Evolutionary conservation across 2,888 invertebrate genomes (phyloP).

Genomic region (Hirtodrosophila cameraria): DNA sequence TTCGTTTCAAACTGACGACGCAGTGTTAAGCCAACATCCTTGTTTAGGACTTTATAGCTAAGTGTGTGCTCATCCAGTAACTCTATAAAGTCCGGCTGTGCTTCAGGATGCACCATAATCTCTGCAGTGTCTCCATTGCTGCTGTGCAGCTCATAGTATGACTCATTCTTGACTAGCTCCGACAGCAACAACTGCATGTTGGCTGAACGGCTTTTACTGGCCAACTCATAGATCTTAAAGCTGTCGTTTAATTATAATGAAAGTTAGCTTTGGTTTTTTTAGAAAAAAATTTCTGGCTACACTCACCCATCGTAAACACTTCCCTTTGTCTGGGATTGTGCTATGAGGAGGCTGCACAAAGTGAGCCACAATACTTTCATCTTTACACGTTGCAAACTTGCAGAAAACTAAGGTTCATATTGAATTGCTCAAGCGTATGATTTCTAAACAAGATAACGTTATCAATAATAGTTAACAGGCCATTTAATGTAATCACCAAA

Average conservation of each 20-base stretch:
- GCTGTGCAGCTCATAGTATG: conserved; percentile 58
- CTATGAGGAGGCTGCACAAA: conserved; percentile 9
- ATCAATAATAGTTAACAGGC: conserved; percentile 11
- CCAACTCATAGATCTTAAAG: conserved; percentile 72
- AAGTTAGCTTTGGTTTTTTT: neutral
- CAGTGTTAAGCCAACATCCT: conserved; percentile 58
- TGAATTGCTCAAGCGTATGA: neutral
- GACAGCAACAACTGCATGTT: conserved; percentile 26
- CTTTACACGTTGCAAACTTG: conserved; percentile 31
- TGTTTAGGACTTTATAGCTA: conserved; percentile 49
- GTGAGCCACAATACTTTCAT: conserved; percentile 36
- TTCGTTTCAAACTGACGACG: conserved; percentile 42
- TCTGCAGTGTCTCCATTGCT: conserved; percentile 24
- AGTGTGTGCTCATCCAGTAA: conserved; percentile 37
- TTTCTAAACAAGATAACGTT: conserved; percentile 31
- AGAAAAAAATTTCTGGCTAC: accelerated
- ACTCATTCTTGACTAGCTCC: conserved; percentile 45
- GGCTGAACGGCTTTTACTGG: conserved; percentile 11
- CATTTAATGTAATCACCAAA: conserved; percentile 35
- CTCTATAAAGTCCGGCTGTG: conserved; percentile 54
- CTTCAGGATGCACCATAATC: conserved; percentile 73
- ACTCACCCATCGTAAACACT: conserved; percentile 60
- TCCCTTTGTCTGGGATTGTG: conserved; percentile 9
- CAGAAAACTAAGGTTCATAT: conserved; percentile 10
- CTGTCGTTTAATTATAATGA: conserved; percentile 28